Base-by-base conservation (phyloP, 2,888 invertebrate genomes). In the Apomyelois bistriatella region DNA sequence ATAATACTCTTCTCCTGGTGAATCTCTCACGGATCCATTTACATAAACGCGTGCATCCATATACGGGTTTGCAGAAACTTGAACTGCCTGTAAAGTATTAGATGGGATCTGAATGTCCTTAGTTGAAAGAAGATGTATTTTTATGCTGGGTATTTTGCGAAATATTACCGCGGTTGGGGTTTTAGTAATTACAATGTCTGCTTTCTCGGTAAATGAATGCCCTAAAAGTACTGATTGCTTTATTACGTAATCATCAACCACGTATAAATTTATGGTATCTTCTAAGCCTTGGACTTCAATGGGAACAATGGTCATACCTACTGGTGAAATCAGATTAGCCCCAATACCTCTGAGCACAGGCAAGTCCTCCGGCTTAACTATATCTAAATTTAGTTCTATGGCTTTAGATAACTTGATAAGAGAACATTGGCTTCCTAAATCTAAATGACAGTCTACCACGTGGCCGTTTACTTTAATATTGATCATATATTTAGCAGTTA, bases 371-470 rank as follows among this genome's bases (percentile, higher is more conserved):
- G 47, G 35, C 9, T 10, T 42, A 15, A 0, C 12, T 12, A 53
- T 41, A 10, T 50, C 9, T n/a, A 58, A 28, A 7, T 16, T 15
- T 9, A 63, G 37, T 12, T 32, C 10, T 35, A 48, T 58, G 0
- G 58, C 60, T 6, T 52, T 40, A 12, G 53, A 57, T 5, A 13
- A 10, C 13, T 46, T 59, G 1, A 69, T 64, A 0, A 69, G 42
- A 0, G 65, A 53, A 36, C 64, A 65, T 22, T 66, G 62, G 35
- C 67, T 69, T 0, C 66, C 69, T 17, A 69, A 43, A 38, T 69
- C 65, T 2, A 66, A n/a, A 35, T 65, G 60, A 42, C 63, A 58
- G 3, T 13, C 12, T 28, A 30, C 6, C 8, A n/a, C 12, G 10
- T 10, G n/a, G 22, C 43, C 30, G 36, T 61, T 55, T 0, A 61